phyloP scores from a whole-genome alignment of 1,140 invertebrate species.

The Octopus bimaculoides region DNA sequence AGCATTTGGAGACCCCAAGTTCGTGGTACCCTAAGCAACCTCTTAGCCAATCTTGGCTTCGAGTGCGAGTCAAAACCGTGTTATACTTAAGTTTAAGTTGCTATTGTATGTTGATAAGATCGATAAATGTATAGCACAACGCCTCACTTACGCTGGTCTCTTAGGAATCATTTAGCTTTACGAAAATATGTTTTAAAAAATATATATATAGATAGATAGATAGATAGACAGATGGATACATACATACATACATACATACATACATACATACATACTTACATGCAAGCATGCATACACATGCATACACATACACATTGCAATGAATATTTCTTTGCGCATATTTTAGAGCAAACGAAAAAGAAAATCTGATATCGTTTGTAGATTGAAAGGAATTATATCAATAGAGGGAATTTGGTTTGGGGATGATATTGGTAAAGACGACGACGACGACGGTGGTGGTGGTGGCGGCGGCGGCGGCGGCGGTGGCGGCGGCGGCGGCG shows the following conservation, averaged over 20 bases:
- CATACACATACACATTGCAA: background rate
- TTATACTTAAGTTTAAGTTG: too few species aligned
- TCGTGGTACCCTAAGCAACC: too few species aligned
- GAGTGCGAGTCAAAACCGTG: too few species aligned
- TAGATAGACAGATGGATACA: background rate
- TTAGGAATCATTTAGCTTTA: background rate
- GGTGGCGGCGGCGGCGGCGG: background rate
- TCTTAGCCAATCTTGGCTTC: too few species aligned
- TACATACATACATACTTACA: background rate
- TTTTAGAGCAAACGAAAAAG: background rate
- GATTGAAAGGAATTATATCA: too few species aligned
- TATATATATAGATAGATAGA: background rate
- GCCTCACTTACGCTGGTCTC: background rate
- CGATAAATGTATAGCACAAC: too few species aligned
- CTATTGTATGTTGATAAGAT: too few species aligned
- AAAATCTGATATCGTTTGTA: background rate
- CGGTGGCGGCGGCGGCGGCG: background rate
- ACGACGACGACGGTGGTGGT: background rate
- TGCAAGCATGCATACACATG: background rate
- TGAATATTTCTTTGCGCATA: background rate
- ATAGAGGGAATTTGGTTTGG: too few species aligned
- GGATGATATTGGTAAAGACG: conserved; percentile 4
- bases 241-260: background rate
- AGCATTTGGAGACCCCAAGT: too few species aligned
- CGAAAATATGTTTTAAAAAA: background rate